Evolutionary conservation across 2,888 invertebrate genomes (phyloP), one percentile per base, ranked within the genome.

Genomic region (Parnassius mnemosyne): DNA sequence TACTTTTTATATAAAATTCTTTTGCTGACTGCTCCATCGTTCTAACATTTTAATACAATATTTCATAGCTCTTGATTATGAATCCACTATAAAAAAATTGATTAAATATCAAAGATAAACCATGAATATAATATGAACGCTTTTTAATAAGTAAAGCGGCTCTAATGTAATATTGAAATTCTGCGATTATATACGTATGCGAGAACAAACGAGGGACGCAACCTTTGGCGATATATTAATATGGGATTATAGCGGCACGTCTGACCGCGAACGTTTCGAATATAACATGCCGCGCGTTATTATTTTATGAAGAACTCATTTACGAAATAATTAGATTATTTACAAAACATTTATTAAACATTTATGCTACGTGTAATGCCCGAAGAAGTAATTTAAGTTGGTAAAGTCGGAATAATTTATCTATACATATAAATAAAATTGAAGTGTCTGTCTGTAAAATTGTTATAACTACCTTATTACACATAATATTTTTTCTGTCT

Each of bases 171-270:
- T 68, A 68, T 66, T 66, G 66, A 68, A 71, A 69, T 67, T 67
- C 58, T 70, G 65, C 65, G 66, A 68, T 66, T 64, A 64, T 63
- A 65, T 64, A 60, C 65, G 65, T 69, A 71, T 75, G 72, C 34
- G 34, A 65, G 76, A 77, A 81, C 81, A 80, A 81, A 83, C 80
- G 79, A 78, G 70, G 69, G 69, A 79, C 76, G 81, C 73, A 80
- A 82, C 84, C 83, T 81, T 83, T 83, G 81, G 81, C 78, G 78
- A 83, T 85, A 80, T 85, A 84, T 87, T 86, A 84, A 85, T 85
- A 85, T 82, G 74, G 75, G 68, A 78, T 76, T 78, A 81, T 75
- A 78, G 80, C 74, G 75, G 73, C 57, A 43, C 54, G 57, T 34
- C 44, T 58, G 54, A 53, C 63, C 54, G 60, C 65, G 65, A 64